Conservation (phyloP, 1,140 invertebrate species). For the Meloidogyne hapla region DNA sequence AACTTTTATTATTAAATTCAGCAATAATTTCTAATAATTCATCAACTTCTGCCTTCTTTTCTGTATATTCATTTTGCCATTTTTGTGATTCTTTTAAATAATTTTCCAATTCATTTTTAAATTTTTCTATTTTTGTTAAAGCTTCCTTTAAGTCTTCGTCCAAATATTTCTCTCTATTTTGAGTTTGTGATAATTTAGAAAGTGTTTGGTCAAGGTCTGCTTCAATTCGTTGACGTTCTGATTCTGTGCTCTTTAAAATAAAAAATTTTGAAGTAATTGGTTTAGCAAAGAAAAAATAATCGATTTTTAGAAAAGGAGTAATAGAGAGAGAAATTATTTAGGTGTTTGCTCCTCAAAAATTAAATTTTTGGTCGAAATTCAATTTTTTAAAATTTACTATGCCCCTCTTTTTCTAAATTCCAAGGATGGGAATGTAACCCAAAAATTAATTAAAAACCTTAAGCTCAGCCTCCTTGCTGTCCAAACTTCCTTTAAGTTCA, state of each 20-base stretch:
- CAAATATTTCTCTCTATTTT: slow-evolving; percentile 26
- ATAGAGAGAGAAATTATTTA: no score
- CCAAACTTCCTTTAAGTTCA: background rate
- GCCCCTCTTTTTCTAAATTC: no score
- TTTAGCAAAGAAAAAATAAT: no score
- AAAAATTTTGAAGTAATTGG: no score
- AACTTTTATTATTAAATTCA: slow-evolving; percentile 15
- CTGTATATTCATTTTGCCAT: slow-evolving; percentile 8
- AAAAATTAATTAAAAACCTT: slow-evolving; percentile 19
- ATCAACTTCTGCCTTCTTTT: slow-evolving; percentile 27
- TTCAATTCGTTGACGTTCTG: slow-evolving; percentile 4
- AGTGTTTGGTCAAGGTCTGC: background rate
- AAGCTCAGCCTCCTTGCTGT: background rate
- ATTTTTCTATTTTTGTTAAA: slow-evolving; percentile 12
- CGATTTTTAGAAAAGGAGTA: no score
- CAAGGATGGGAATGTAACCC: no score
- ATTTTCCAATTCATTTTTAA: slow-evolving; percentile 11
- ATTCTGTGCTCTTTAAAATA: slow-evolving; percentile 7
- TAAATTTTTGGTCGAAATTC: no score
- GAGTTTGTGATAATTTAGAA: slow-evolving; percentile 15
- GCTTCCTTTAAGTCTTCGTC: slow-evolving; percentile 24
- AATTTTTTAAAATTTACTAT: no score
- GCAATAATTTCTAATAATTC: slow-evolving; percentile 28
- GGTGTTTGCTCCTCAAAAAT: no score
- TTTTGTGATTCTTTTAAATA: slow-evolving; percentile 6